Base-by-base conservation (phyloP, 2,113 vertebrate species). In the Nanorana parkeri region DNA sequence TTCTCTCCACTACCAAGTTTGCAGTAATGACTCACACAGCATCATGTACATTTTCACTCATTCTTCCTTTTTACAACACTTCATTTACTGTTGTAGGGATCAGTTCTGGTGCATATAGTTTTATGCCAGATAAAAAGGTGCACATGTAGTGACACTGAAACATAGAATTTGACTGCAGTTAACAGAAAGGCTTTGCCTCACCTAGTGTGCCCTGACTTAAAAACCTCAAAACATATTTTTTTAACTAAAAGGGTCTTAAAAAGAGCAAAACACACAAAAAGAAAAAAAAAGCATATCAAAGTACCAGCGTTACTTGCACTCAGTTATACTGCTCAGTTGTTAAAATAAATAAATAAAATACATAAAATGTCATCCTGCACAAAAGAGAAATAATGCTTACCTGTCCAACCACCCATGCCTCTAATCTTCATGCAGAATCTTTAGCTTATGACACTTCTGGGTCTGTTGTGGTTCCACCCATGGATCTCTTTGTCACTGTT, bases 11-110 rank as follows among this genome's bases (percentile, higher is more conserved):
- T 64, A 73, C 60, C 78, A 26, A 41, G 55, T 80, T 67, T 52
- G 24, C 17, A 26, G 61, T 55, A 81, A 73, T 81, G 79, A 81
- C 68, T 81, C 79, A 81, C 79, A 73, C 60, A 1, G 58, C 68
- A 73, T 81, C 68, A 63, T 81, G 79, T 72, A 65, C 68, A 71
- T 81, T 81, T 81, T 81, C 79, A 81, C 79, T 81, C 68, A 81
- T 81, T 81, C 65, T 68, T 81, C 47, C 41, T 36, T 81, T 81
- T 73, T 81, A 81, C 79, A 81, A 73, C 79, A 81, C 78, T 72
- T 81, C 79, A 81, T 81, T 81, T 81, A 72, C 79, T 73, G 23
- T 73, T 73, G 68, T 73, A 73, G 79, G 79, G 79, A 81, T 81
- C 68, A 81, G 79, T 81, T 81, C 79, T 81, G 68, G 58, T 73